phyloP scores from a whole-genome alignment of 35 echinoderm and acorn worm genomes.

The Apostichopus japonicus region DNA sequence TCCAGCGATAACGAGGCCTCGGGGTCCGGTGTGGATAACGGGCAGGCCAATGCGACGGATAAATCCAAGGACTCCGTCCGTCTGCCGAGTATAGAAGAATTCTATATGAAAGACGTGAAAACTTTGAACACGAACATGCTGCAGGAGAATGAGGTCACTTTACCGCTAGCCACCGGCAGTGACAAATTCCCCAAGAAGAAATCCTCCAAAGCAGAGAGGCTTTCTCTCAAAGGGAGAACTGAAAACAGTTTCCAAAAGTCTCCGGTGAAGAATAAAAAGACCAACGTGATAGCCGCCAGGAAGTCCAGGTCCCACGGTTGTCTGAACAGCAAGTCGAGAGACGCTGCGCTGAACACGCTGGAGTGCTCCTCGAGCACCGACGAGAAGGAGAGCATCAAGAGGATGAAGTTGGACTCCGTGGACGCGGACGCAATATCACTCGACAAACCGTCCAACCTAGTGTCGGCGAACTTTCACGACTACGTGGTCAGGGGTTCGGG shows the following conservation, averaged over 20 bases:
- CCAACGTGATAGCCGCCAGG: constrained; percentile 80
- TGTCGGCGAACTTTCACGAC: constrained; percentile 78
- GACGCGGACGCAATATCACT: constrained; percentile 9
- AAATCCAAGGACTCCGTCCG: constrained; percentile 42
- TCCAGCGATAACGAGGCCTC: constrained; percentile 26
- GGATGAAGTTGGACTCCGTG: constrained; percentile 94
- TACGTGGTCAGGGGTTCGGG: constrained; percentile 53
- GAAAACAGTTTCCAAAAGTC: constrained; percentile 70
- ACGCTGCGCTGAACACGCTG: neutral
- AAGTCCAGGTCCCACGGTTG: constrained; percentile 71
- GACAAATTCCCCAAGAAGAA: constrained; percentile 93
- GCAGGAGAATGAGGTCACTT: constrained; percentile 76
- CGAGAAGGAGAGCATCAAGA: constrained; percentile 78
- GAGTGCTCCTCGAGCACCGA: constrained; percentile 49
- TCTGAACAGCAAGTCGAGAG: constrained; percentile 4
- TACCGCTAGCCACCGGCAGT: constrained; percentile 74
- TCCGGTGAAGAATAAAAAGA: constrained; percentile 86
- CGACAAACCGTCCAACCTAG: constrained; percentile 64
- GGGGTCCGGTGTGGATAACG: neutral
- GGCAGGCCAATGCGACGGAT: neutral
- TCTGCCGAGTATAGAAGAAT: constrained; percentile 91
- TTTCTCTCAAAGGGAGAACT: constrained; percentile 70
- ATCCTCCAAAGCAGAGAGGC: constrained; percentile 51
- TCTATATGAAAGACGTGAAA: constrained; percentile 99
- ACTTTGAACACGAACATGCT: constrained; percentile 97